Conservation (phyloP, 2,113 vertebrate genomes). For the Accipiter cooperii region DNA sequence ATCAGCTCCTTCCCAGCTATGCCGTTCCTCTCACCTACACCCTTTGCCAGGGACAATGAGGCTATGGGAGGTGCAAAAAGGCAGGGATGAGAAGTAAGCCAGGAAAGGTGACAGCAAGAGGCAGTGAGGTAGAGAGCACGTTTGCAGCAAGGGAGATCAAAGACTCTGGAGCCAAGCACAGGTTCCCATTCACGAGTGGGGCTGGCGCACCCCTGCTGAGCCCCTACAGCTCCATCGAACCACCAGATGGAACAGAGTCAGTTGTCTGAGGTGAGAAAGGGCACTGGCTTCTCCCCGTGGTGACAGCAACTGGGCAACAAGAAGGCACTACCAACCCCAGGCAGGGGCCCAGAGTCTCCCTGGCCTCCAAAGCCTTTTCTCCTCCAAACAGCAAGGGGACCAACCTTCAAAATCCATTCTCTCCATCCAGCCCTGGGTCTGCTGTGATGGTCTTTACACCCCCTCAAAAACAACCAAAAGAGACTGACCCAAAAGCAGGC, state of each 20-base stretch:
- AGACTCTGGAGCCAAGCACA: fast-evolving
- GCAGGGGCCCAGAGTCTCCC: neutral
- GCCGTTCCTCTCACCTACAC: neutral
- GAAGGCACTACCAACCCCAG: neutral
- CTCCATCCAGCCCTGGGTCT: neutral
- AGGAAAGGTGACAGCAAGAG: neutral
- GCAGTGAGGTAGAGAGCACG: fast-evolving
- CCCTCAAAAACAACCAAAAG: neutral
- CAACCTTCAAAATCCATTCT: neutral
- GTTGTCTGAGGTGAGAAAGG: neutral
- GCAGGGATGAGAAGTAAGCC: neutral
- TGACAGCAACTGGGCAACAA: neutral
- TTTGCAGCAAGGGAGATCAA: neutral
- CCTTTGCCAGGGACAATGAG: fast-evolving
- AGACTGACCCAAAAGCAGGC: neutral
- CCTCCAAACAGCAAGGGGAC: neutral
- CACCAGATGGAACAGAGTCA: neutral
- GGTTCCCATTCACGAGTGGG: fast-evolving
- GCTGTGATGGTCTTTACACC: neutral
- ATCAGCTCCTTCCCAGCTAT: neutral
- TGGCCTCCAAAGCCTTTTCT: neutral
- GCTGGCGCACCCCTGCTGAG: neutral
- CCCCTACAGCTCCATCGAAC: neutral
- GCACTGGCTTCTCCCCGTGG: neutral
- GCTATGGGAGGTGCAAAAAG: fast-evolving